phyloP scores from a whole-genome alignment of 2,113 vertebrate genomes.

The Delphinapterus leucas region DNA sequence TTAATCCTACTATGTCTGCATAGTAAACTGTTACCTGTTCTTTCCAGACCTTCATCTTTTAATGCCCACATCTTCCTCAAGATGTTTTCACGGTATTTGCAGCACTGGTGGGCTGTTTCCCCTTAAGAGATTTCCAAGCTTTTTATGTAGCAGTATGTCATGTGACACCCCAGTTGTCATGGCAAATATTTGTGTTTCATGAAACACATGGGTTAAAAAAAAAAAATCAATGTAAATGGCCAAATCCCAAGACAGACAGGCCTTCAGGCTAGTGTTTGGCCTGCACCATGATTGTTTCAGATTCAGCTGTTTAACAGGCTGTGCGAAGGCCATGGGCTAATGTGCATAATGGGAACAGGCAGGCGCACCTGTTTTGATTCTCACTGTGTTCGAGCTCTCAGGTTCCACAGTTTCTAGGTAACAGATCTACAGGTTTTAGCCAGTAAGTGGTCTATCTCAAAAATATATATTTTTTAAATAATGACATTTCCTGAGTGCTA shows the following conservation, averaged over 20 bases:
- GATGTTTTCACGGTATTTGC: not conserved
- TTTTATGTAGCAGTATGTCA: conserved; percentile 63
- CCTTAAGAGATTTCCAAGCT: conserved; percentile 49
- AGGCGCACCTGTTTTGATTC: conserved; percentile 59
- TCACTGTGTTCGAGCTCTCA: not conserved
- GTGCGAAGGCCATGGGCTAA: conserved; percentile 60
- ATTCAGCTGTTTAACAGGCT: conserved; percentile 74
- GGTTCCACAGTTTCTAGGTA: not conserved
- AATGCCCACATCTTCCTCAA: not conserved
- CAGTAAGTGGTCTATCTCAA: not conserved
- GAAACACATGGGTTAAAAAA: conserved; percentile 65
- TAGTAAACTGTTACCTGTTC: not conserved
- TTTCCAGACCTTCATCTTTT: not conserved
- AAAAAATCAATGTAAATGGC: conserved; percentile 72
- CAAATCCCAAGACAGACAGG: conserved; percentile 69
- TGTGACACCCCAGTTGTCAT: conserved; percentile 71
- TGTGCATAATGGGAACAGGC: not conserved
- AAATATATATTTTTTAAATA: not conserved
- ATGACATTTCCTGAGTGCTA: not conserved
- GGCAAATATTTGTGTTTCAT: conserved; percentile 77
- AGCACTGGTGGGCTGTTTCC: not conserved
- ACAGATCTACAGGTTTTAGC: conserved; percentile 48
- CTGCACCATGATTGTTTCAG: conserved; percentile 31
- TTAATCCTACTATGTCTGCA: not conserved
- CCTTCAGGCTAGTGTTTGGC: conserved; percentile 68